Base-by-base conservation (phyloP, 2,113 vertebrate species). In the Antennarius striatus region DNA sequence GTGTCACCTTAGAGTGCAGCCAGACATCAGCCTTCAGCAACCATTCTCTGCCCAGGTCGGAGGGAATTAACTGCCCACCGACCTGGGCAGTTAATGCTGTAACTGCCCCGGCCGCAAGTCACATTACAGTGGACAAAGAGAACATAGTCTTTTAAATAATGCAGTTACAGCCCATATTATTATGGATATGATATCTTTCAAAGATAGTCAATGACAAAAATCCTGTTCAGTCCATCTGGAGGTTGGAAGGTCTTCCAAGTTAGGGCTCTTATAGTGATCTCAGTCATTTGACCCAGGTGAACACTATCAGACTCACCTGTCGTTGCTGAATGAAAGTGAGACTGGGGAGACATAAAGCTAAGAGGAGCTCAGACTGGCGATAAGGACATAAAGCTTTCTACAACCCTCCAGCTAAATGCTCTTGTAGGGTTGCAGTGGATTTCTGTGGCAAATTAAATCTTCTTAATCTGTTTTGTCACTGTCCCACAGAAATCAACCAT, bases 401-500 rank as follows among this genome's bases (percentile, higher is more conserved):
- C 77, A 74, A 45, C 79, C 84, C 81, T 71, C 43, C 6, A 81
- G 83, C 76, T 36, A 65, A 67, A 83, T 69, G 84, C 77, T 85
- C 79, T 83, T 43, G 75, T 54, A 51, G 45, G 71, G 78, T 84
- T 88, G 68, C 86, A 90, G 86, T 88, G 81, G 90, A 86, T 84
- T 86, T 85, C 82, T 81, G 83, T 83, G 68, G 77, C 85, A 81
- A 88, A 85, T 89, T 88, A 90, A 73, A 71, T 67, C 73, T 56
- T 56, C 80, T 69, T 89, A 88, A 89, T 89, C 88, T 85, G 71
- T 82, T 90, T 85, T 86, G 85, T 80, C 82, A 66, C 66, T 39
- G 67, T 75, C 76, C 60, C 12, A 54, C 77, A 60, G 56, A 81
- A 88, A 67, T 75, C 71, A 69, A 64, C 65, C 63, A 71, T 57